A percentile compares a stretch with the other conserved stretches of the same genome.
Conservation (phyloP, 2,797 vertebrate genomes). For the Cynodonichthys magdalenae region DNA sequence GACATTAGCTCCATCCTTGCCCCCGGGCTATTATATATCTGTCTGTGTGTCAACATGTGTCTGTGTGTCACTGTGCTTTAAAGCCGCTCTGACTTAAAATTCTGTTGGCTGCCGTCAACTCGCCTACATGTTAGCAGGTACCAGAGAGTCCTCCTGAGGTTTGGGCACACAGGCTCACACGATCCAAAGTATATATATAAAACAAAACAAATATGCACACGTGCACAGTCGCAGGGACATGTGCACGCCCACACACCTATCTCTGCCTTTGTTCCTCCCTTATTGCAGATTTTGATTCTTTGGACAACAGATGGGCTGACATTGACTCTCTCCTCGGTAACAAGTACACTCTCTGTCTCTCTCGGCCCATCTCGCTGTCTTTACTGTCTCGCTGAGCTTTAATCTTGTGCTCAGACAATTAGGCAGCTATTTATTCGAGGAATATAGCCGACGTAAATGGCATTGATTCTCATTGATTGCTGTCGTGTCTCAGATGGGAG, state of each 20-base stretch:
- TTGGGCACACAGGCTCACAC: constrained; percentile 18
- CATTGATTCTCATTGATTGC: constrained; percentile 10
- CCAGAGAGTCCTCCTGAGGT: constrained; percentile 46
- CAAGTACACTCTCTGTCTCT: constrained; percentile 60
- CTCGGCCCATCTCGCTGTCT: constrained; percentile 26
- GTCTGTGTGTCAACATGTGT: constrained; percentile 21
- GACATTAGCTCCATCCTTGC: constrained; percentile 49
- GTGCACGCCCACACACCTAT: constrained; percentile 47
- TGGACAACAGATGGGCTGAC: constrained; percentile 69
- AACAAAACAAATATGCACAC: constrained; percentile 3
- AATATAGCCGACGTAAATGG: constrained; percentile 21
- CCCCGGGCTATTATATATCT: constrained; percentile 28
- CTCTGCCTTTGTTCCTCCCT: constrained; percentile 41
- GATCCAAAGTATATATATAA: background rate
- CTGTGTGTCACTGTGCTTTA: constrained; percentile 25
- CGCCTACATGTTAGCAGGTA: constrained; percentile 67
- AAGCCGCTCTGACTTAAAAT: constrained; percentile 21
- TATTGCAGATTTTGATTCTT: constrained; percentile 60
- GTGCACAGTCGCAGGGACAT: constrained; percentile 28
- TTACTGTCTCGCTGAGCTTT: constrained; percentile 19
- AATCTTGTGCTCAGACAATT: constrained; percentile 29
- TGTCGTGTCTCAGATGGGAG: constrained; percentile 10
- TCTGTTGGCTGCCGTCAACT: constrained; percentile 62
- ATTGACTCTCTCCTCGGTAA: constrained; percentile 52
- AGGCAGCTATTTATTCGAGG: constrained; percentile 18